These are phyloP conservation scores for Drosophila fungiperda DNA, from an alignment of 2,888 invertebrate species.

Conservation along the genomic window DNA sequence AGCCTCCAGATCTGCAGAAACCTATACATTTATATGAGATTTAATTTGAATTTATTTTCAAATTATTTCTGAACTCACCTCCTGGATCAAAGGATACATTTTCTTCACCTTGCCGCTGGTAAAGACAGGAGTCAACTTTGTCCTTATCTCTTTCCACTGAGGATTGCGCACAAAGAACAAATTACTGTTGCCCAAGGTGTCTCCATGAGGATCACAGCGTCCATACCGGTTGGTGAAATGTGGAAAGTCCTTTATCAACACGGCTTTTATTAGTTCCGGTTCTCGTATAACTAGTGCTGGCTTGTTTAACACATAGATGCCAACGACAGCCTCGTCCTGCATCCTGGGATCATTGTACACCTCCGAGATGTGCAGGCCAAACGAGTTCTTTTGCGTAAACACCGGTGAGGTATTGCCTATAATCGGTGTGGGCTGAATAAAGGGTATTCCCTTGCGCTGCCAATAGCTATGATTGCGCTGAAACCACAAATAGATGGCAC, in stretches of 20 bases:
- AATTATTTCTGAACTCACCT: conserved; percentile 57
- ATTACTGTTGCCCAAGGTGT: conserved; percentile 84
- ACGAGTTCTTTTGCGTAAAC: conserved; percentile 71
- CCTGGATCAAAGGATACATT: conserved; percentile 82
- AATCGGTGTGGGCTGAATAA: conserved; percentile 83
- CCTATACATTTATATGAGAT: conserved; percentile 44
- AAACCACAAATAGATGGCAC: conserved; percentile 83
- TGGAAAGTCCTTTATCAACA: conserved; percentile 86
- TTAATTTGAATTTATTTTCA: background rate
- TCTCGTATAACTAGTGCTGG: conserved; percentile 85
- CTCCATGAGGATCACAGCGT: conserved; percentile 78
- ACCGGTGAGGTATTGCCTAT: conserved; percentile 84
- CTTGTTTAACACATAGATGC: conserved; percentile 85
- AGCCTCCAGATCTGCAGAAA: conserved; percentile 73
- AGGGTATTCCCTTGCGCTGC: conserved; percentile 83
- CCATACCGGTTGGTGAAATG: conserved; percentile 82
- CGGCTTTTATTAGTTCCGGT: conserved; percentile 84
- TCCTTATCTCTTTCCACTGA: conserved; percentile 85
- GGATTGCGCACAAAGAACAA: conserved; percentile 85
- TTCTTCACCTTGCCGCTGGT: conserved; percentile 84
- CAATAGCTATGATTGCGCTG: conserved; percentile 77
- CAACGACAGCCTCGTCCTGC: conserved; percentile 77
- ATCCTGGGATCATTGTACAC: conserved; percentile 80
- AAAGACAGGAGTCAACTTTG: conserved; percentile 85
- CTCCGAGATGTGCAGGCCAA: conserved; percentile 81